Evolutionary conservation across 2,888 invertebrate genomes (phyloP).

Genomic region (Drosophila leonis): DNA sequence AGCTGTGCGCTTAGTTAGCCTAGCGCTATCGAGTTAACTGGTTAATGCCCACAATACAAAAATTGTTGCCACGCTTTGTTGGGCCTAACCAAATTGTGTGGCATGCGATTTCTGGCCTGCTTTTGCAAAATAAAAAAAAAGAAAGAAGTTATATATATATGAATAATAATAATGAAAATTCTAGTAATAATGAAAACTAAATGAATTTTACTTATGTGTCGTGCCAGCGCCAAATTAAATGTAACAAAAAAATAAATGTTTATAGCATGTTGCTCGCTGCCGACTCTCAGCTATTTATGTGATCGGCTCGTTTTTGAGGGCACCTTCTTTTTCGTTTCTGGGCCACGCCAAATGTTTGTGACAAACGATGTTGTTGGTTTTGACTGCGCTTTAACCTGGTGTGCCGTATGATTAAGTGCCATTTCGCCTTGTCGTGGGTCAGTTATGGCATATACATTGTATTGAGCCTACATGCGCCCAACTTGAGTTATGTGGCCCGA

Average conservation of each 20-base stretch:
- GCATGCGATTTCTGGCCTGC: constrained; percentile 72
- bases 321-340: constrained; percentile 52
- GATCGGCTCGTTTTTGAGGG: constrained; percentile 53
- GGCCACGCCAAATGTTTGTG: constrained; percentile 65
- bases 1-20: constrained; percentile 33
- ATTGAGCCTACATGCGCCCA: constrained; percentile 3
- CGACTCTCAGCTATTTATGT: constrained; percentile 49
- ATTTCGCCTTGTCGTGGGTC: constrained; percentile 46
- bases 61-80: constrained; percentile 42
- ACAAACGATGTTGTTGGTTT: constrained; percentile 64
- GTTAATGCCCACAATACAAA: constrained; percentile 34
- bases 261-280: constrained; percentile 64
- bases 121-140: constrained; percentile 39
- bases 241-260: constrained; percentile 60
- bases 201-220: constrained; percentile 79
- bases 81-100: constrained; percentile 61
- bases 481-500: constrained; percentile 55
- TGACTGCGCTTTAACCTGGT: constrained; percentile 49
- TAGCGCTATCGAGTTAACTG: constrained; percentile 17
- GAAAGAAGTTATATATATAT: constrained; percentile 13
- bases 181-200: constrained; percentile 71
- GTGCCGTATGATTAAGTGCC: constrained; percentile 63
- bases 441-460: constrained; percentile 37
- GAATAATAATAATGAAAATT: constrained; percentile 45
- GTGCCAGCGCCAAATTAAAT: constrained; percentile 76